Percentiles rank a stretch among this genome's conserved stretches.
Evolutionary conservation across 2,113 vertebrate genomes (phyloP).

Genomic region (Pluvialis apricaria): DNA sequence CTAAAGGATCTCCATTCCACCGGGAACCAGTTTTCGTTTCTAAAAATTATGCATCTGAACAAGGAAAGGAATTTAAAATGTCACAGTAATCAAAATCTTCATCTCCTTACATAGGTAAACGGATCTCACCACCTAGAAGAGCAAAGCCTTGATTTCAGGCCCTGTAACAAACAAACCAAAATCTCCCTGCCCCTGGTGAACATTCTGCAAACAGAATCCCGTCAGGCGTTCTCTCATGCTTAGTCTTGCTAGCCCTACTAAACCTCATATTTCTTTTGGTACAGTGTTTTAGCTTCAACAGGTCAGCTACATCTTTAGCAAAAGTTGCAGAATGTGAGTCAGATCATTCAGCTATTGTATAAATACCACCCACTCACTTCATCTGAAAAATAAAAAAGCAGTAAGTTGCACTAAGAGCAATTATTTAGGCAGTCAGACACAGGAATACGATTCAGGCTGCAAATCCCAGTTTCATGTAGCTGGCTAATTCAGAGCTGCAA

Average conservation of each 20-base stretch:
- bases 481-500: background rate
- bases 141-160: background rate
- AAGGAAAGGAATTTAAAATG: background rate
- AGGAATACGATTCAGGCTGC: background rate
- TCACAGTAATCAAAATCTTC: background rate
- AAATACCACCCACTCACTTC: background rate
- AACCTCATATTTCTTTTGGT: background rate
- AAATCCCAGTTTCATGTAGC: fast-evolving
- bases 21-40: background rate
- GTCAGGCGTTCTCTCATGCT: background rate
- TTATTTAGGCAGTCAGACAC: background rate
- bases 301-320: background rate
- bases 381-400: background rate
- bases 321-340: background rate
- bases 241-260: background rate
- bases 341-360: background rate
- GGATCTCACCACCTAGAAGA: background rate
- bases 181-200: background rate
- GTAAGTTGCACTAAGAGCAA: background rate
- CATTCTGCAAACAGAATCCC: background rate
- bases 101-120: background rate
- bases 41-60: background rate
- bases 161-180: background rate
- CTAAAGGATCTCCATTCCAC: background rate
- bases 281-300: background rate